Evolutionary conservation across 2,888 invertebrate genomes (phyloP).

Genomic region (Caenorhabditis parvicauda): DNA sequence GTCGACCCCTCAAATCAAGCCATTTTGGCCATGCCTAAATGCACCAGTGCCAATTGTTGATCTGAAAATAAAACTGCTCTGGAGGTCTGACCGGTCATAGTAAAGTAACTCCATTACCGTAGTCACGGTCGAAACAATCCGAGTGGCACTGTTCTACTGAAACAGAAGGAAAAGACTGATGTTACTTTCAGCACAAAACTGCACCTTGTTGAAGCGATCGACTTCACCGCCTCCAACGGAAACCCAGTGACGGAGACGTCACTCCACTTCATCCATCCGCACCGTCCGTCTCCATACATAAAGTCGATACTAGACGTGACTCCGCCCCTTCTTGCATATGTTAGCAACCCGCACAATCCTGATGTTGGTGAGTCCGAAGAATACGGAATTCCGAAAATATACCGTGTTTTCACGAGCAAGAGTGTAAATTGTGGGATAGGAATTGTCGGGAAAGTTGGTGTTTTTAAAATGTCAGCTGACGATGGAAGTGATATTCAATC

Average conservation of each 20-base stretch:
- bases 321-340: slow-evolving; percentile 24
- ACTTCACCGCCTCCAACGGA: slow-evolving; percentile 68
- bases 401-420: no score
- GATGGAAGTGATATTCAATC: no score
- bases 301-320: slow-evolving; percentile 65
- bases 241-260: slow-evolving; percentile 58
- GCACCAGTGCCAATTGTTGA: background rate
- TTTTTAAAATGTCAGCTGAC: no score
- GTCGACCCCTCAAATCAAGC: background rate
- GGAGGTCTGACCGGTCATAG: no score
- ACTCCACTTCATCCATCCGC: slow-evolving; percentile 65
- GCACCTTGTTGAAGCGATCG: slow-evolving; percentile 66
- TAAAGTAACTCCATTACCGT: no score
- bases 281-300: slow-evolving; percentile 66
- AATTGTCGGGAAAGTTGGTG: no score
- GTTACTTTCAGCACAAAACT: slow-evolving; percentile 63
- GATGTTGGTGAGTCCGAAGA: slow-evolving; percentile 63
- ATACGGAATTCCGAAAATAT: slow-evolving; percentile 11
- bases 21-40: background rate
- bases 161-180: no score
- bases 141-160: no score
- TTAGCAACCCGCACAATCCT: slow-evolving; percentile 21
- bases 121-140: no score
- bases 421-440: no score
- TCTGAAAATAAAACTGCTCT: no score